These are phyloP conservation scores for Pachycephus smyrnensis DNA, from an alignment of 2,888 invertebrate genomes.

Conservation along the genomic window DNA sequence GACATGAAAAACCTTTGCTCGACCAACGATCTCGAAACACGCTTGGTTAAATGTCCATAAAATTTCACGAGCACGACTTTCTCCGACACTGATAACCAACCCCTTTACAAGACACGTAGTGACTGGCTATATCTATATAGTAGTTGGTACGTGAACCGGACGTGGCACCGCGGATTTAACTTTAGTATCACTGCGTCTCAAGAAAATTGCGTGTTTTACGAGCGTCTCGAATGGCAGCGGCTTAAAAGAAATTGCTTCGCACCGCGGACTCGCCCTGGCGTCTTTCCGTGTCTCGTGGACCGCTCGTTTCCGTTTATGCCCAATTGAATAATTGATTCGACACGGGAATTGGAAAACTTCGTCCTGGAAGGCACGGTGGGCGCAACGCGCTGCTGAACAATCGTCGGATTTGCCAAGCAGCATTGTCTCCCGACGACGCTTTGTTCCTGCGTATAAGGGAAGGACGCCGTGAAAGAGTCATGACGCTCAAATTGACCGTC, in stretches of 20 bases:
- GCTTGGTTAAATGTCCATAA: not conserved
- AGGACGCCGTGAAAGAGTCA: not conserved
- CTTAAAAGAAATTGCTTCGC: conserved; percentile 16
- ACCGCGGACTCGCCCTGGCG: not conserved
- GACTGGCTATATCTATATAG: conserved; percentile 8
- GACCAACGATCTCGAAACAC: not conserved
- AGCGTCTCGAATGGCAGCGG: conserved; percentile 11
- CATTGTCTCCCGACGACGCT: not conserved
- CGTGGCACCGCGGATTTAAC: conserved; percentile 35
- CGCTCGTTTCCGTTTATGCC: not conserved
- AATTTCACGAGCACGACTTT: not conserved
- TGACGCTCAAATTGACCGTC: not conserved
- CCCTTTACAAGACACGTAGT: not conserved
- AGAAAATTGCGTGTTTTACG: conserved; percentile 34
- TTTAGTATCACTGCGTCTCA: conserved; percentile 32
- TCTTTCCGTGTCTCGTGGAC: not conserved
- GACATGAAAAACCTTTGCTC: not conserved
- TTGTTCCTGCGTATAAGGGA: not conserved
- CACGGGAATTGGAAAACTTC: not conserved
- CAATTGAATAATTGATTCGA: not conserved
- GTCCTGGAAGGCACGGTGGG: not conserved
- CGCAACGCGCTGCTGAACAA: not conserved
- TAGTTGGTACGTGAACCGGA: conserved; percentile 27
- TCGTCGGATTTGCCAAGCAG: not conserved
- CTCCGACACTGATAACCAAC: not conserved